A percentile compares a stretch with the other conserved stretches of the same genome.
Evolutionary conservation across 2,888 invertebrate species (phyloP).

Genomic region (Diploptera punctata): DNA sequence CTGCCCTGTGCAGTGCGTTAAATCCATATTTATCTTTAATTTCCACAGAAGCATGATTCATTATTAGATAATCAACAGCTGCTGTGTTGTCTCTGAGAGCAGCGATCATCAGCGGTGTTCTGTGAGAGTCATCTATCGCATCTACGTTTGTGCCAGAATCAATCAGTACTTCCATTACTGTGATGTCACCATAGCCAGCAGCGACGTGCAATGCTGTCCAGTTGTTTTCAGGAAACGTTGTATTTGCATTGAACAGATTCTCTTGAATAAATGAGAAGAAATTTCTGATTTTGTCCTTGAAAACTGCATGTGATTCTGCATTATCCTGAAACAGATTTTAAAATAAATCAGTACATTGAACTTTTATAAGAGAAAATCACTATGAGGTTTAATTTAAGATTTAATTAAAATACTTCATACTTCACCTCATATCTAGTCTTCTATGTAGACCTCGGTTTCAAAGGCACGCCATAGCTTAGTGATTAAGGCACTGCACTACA

Average conservation of each 20-base stretch:
- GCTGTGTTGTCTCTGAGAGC: neutral
- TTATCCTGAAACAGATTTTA: too few species aligned
- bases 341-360: too few species aligned
- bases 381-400: too few species aligned
- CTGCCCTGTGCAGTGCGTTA: neutral
- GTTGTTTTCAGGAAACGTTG: neutral
- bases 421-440: too few species aligned
- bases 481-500: too few species aligned
- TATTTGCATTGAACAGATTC: neutral
- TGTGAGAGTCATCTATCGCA: neutral
- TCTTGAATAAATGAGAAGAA: too few species aligned
- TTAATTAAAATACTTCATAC: too few species aligned
- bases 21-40: neutral
- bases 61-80: neutral
- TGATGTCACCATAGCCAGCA: neutral
- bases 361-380: too few species aligned
- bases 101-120: neutral
- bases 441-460: too few species aligned
- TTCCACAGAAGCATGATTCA: neutral
- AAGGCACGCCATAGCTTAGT: too few species aligned
- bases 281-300: too few species aligned
- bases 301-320: too few species aligned
- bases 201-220: neutral
- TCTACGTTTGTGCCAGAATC: neutral
- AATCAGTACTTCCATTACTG: neutral